Evolutionary conservation across 2,888 invertebrate species (phyloP).

Genomic region (Mactromeris polynyma): DNA sequence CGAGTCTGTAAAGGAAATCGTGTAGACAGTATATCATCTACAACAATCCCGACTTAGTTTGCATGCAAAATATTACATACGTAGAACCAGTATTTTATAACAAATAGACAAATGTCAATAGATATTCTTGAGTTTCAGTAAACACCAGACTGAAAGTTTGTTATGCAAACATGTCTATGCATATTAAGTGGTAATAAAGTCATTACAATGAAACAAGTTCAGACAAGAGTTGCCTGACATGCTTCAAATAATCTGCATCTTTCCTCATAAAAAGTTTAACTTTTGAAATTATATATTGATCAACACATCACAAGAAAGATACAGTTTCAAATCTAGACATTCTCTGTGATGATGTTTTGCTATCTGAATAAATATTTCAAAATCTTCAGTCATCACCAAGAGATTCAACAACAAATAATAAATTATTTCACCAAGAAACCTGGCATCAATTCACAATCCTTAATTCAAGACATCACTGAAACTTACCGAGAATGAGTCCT

Average conservation of each 20-base stretch:
- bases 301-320: neutral
- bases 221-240: conserved; percentile 7
- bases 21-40: conserved; percentile 27
- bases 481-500: conserved; percentile 86
- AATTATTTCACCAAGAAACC: neutral
- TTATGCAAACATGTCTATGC: conserved; percentile 19
- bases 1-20: conserved; percentile 76
- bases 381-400: too few relatives aligned
- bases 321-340: neutral
- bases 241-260: conserved; percentile 1
- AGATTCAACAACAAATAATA: too few relatives aligned
- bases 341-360: neutral
- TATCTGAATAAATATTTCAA: too few relatives aligned
- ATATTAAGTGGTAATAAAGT: conserved; percentile 16
- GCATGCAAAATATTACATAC: neutral
- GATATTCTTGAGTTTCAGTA: neutral
- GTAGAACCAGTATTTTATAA: neutral
- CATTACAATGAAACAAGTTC: neutral
- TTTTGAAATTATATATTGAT: conserved; percentile 1
- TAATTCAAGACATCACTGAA: neutral
- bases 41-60: neutral
- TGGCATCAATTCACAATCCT: neutral
- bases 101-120: conserved; percentile 17
- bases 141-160: neutral
- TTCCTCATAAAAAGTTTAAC: conserved; percentile 1